These are phyloP conservation scores for Rhinogobius similis DNA, from an alignment of 2,113 vertebrate genomes.

Conservation along the genomic window DNA sequence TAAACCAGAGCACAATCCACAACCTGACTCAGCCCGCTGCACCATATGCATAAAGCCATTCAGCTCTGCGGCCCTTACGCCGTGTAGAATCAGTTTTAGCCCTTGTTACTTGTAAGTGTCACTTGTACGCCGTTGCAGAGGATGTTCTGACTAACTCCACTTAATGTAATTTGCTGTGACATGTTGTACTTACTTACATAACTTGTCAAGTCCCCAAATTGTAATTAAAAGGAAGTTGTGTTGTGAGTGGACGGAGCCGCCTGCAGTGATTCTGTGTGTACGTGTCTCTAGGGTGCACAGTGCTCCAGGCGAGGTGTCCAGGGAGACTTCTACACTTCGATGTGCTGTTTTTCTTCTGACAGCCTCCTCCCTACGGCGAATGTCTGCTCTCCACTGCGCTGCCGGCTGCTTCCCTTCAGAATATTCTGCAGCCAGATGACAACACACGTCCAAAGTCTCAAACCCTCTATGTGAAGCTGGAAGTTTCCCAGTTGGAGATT, in stretches of 20 bases:
- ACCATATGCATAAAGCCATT: too few species aligned
- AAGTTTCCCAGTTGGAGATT: not conserved
- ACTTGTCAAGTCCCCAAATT: constrained; percentile 7
- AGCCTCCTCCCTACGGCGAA: constrained; percentile 61
- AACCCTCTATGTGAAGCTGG: not conserved
- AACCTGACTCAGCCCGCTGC: too few species aligned
- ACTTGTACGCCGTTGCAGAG: not conserved
- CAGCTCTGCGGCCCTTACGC: not conserved
- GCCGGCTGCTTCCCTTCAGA: constrained; percentile 63
- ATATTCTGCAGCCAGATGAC: constrained; percentile 22
- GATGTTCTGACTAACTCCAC: not conserved
- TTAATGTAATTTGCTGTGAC: constrained; percentile 6
- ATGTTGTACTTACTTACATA: constrained; percentile 4
- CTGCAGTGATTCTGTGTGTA: constrained; percentile 18
- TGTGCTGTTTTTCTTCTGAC: constrained; percentile 68
- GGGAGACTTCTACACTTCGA: constrained; percentile 64
- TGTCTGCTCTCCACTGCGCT: constrained; percentile 50
- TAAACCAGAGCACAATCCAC: too few species aligned
- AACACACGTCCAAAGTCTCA: constrained; percentile 3
- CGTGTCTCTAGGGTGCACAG: constrained; percentile 57
- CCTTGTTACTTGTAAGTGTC: not conserved
- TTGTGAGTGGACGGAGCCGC: not conserved
- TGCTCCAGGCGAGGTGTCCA: constrained; percentile 56
- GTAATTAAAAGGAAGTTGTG: constrained; percentile 1
- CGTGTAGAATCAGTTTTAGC: not conserved